Evolutionary conservation across 1,140 invertebrate genomes (phyloP).

Genomic region (Nymphalis io): DNA sequence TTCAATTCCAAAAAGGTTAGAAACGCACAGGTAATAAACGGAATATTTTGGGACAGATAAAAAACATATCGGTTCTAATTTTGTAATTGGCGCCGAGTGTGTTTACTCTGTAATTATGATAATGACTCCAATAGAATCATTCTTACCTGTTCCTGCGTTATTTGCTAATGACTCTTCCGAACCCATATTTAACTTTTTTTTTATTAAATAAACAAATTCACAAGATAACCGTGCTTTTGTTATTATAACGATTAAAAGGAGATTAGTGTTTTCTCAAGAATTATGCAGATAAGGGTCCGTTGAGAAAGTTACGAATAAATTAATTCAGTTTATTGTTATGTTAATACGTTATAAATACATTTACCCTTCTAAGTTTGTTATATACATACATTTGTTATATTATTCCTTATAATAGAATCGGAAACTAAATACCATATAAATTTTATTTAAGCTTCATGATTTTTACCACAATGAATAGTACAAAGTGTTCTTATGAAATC

Average conservation of each 20-base stretch:
- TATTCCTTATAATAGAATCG: neutral
- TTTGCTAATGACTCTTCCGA: slow-evolving; percentile 65
- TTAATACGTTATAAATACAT: slow-evolving; percentile 48
- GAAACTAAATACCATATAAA: slow-evolving; percentile 20
- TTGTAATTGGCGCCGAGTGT: slow-evolving; percentile 54
- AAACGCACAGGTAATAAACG: slow-evolving; percentile 38
- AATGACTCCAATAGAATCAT: slow-evolving; percentile 60
- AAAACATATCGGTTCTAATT: slow-evolving; percentile 46
- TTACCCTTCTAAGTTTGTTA: slow-evolving; percentile 21
- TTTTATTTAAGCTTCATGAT: slow-evolving; percentile 26
- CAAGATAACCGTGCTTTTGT: slow-evolving; percentile 45
- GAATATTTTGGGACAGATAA: slow-evolving; percentile 35
- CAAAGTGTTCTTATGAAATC: slow-evolving; percentile 1
- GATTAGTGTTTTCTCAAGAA: slow-evolving; percentile 56
- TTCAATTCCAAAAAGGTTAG: slow-evolving; percentile 27
- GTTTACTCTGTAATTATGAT: slow-evolving; percentile 75
- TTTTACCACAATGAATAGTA: slow-evolving; percentile 27
- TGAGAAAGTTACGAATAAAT: slow-evolving; percentile 45
- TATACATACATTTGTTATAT: slow-evolving; percentile 20
- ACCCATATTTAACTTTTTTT: slow-evolving; percentile 52
- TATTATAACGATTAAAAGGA: slow-evolving; percentile 61
- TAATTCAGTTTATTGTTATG: slow-evolving; percentile 62
- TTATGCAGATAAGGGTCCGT: slow-evolving; percentile 56
- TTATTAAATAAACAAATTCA: slow-evolving; percentile 49
- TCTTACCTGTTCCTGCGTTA: slow-evolving; percentile 26